Evolutionary conservation across 2,797 vertebrate genomes (phyloP).

Genomic region (Coluber constrictor): DNA sequence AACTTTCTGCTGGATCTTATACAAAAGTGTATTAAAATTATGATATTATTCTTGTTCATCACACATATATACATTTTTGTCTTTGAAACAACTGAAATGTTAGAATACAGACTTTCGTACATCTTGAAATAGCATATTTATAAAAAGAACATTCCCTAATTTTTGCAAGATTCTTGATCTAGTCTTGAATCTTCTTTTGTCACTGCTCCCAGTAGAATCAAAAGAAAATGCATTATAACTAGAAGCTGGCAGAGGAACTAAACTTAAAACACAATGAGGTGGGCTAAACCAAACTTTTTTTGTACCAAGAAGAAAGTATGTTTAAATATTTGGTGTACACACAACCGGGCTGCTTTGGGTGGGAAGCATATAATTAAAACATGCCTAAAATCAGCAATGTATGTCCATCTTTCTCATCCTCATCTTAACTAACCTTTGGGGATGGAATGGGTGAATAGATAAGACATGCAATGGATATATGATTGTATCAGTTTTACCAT

Average conservation of each 20-base stretch:
- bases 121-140: background rate
- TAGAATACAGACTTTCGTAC: background rate
- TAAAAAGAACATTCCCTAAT: background rate
- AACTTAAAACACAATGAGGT: background rate
- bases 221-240: background rate
- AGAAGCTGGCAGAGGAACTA: background rate
- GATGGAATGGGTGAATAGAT: background rate
- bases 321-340: background rate
- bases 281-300: accelerated
- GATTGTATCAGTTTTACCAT: background rate
- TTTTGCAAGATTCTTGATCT: background rate
- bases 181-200: constrained; percentile 2
- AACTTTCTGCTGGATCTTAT: background rate
- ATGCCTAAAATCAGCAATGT: background rate
- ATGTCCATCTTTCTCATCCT: background rate
- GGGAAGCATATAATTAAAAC: background rate
- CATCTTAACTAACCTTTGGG: background rate
- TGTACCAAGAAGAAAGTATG: background rate
- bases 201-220: background rate
- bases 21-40: background rate
- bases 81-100: background rate
- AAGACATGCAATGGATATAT: background rate
- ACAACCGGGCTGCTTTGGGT: background rate
- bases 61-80: background rate
- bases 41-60: background rate